Percentiles rank a stretch among this genome's conserved stretches.
These are phyloP conservation scores for Origma solitaria DNA, from an alignment of 2,113 vertebrate genomes.

Conservation along the genomic window DNA sequence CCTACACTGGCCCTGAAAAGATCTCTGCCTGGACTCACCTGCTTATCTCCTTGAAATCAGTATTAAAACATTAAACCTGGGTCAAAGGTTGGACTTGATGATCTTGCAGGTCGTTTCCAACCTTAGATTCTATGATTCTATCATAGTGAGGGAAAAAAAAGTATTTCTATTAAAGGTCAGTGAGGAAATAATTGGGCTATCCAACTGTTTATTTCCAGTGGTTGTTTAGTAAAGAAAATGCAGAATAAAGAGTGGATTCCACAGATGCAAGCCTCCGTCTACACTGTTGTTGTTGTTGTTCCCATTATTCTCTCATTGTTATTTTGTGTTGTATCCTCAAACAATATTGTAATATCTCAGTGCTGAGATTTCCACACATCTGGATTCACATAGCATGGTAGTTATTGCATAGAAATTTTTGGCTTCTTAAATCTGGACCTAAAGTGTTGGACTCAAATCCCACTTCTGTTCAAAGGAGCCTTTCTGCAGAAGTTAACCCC, in stretches of 20 bases:
- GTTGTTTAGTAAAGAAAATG: neutral
- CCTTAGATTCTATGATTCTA: neutral
- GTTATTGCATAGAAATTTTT: neutral
- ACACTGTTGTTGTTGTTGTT: neutral
- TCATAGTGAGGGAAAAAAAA: neutral
- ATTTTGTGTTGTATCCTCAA: neutral
- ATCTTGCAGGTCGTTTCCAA: neutral
- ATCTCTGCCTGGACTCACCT: neutral
- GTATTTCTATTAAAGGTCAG: neutral
- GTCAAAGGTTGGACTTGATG: neutral
- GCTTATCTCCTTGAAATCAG: neutral
- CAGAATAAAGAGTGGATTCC: neutral
- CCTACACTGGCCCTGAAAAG: neutral
- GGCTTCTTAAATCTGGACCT: neutral
- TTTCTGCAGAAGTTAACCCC: neutral
- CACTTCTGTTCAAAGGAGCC: neutral
- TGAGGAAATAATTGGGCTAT: neutral
- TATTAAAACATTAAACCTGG: neutral
- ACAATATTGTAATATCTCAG: neutral
- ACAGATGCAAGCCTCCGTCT: neutral
- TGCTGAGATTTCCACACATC: neutral
- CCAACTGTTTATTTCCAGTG: neutral
- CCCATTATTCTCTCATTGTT: neutral
- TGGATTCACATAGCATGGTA: neutral
- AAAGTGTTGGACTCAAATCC: neutral